These are phyloP conservation scores for Microcebus griseorufus DNA, from an alignment of 2,113 vertebrate genomes.

Conservation along the genomic window DNA sequence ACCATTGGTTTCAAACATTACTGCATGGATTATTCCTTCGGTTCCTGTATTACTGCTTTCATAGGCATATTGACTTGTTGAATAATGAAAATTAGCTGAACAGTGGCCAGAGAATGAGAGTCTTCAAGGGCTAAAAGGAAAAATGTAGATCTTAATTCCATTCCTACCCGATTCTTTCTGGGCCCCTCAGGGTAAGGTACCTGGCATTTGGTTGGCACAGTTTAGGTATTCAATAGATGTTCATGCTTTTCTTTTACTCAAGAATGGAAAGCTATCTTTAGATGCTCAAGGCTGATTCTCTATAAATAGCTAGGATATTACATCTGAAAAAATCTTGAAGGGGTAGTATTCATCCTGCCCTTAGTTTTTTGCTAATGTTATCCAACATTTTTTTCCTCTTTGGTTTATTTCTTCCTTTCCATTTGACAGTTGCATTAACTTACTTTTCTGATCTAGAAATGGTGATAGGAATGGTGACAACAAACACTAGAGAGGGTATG, in stretches of 20 bases:
- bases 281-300: neutral
- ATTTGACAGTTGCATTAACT: neutral
- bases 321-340: neutral
- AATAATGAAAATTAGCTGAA: neutral
- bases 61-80: neutral
- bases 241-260: neutral
- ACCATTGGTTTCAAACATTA: neutral
- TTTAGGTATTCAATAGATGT: neutral
- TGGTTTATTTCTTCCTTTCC: neutral
- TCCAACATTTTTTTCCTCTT: neutral
- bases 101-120: neutral
- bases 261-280: neutral
- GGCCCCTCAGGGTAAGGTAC: too few species aligned
- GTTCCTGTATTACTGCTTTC: neutral
- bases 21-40: neutral
- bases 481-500: neutral
- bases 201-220: neutral
- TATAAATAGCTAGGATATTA: neutral
- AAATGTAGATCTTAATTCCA: neutral
- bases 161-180: neutral
- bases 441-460: constrained; percentile 12
- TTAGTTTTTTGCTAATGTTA: neutral
- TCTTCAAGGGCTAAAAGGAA: neutral
- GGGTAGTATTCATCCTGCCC: neutral
- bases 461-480: neutral